Base-by-base conservation (phyloP, 53 echinoderm and acorn worm genomes). In the Mesocentrotus franciscanus region DNA sequence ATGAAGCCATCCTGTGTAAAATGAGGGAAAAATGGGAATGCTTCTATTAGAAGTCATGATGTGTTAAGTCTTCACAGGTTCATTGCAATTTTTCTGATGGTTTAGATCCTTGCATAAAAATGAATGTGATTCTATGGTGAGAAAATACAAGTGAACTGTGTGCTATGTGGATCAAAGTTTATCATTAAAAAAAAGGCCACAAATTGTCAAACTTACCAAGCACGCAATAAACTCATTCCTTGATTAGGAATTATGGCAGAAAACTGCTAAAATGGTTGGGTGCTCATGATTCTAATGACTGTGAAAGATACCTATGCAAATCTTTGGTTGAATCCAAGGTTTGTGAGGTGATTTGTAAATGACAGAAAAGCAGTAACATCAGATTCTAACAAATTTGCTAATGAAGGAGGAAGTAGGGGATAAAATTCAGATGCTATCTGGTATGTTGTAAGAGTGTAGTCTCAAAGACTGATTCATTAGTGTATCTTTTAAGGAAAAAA, bases 131-230 rank as follows among this genome's bases (percentile, higher is more conserved):
- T 91, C 91, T 91, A 91, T 10, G 18, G 91, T 91, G 91, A 64
- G 42, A 87, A 87, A 87, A 58, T 87, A 87, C 66, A 91, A 36
- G 91, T 91, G 91, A 91, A 91, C 87, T 58, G 87, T 91, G 91
- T 62, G 91, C 91, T 66, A 5, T 27, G 91, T 91, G 91, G 61
- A 91, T 91, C 64, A 61, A 64, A 26, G 56, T 87, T 75, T 75
- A n/a, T n/a, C n/a, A n/a, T 27, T 4, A 58, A 27, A 26, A 58
- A 78, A 32, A 78, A 55, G 59, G 29, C 9, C 58, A n/a, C 58
- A 11, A 87, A 29, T 87, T 26, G 87, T 87, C 58, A 57, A 58
- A 81, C 81, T 81, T 81, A 81, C 81, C 81, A 87, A 87, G 59
- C 87, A 87, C 87, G n/a, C 56, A 27, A 87, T 87, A 87, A 57